A percentile compares a stretch with the other conserved stretches of the same genome.
Evolutionary conservation across 1,140 invertebrate genomes (phyloP).

Genomic region (Holotrichia oblita): DNA sequence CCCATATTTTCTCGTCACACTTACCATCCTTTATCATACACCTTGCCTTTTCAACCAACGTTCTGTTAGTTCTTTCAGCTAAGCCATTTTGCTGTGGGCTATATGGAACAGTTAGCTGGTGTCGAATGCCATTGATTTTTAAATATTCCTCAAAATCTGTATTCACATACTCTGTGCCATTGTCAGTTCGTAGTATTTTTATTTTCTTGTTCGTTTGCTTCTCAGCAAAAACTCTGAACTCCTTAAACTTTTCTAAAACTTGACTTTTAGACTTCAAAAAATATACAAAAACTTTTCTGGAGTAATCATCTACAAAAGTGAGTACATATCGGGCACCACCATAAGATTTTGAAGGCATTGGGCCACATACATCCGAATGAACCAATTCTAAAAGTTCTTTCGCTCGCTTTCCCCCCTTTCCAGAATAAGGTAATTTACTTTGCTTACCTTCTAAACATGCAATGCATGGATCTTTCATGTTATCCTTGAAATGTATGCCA

Average conservation of each 20-base stretch:
- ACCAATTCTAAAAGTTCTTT: constrained; percentile 44
- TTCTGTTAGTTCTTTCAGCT: constrained; percentile 41
- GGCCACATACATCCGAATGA: constrained; percentile 51
- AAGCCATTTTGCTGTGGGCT: constrained; percentile 44
- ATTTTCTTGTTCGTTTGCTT: constrained; percentile 30
- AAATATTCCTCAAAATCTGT: constrained; percentile 18
- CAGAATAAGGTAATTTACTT: constrained; percentile 29
- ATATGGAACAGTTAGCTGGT: constrained; percentile 46
- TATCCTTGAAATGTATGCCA: constrained; percentile 29
- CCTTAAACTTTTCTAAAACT: constrained; percentile 27
- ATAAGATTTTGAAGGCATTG: constrained; percentile 48
- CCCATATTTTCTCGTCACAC: constrained; percentile 47
- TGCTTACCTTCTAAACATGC: constrained; percentile 42
- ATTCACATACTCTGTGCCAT: constrained; percentile 39
- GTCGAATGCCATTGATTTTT: constrained; percentile 43
- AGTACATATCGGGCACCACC: constrained; percentile 49
- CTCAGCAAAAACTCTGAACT: constrained; percentile 19
- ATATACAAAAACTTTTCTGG: constrained; percentile 42
- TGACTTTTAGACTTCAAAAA: constrained; percentile 35
- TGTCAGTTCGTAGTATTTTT: constrained; percentile 36
- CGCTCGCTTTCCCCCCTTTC: constrained; percentile 25
- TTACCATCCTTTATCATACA: constrained; percentile 22
- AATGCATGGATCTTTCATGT: constrained; percentile 11
- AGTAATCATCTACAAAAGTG: constrained; percentile 47
- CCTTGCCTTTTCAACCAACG: constrained; percentile 39